A percentile compares a stretch with the other conserved stretches of the same genome.
Evolutionary conservation across 2,113 vertebrate species (phyloP).

Genomic region (Pseudois nayaur): DNA sequence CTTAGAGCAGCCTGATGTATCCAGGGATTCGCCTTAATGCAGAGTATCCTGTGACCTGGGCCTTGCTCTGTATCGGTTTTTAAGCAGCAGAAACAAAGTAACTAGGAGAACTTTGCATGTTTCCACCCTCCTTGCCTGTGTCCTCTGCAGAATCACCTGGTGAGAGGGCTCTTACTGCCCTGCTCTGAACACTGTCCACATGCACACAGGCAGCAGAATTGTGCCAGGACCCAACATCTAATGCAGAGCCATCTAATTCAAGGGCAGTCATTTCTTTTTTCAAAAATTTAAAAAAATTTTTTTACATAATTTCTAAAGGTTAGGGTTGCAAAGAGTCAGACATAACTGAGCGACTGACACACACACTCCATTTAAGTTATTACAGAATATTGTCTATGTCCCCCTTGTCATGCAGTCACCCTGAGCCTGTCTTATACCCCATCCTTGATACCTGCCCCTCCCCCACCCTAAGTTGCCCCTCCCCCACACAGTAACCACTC

Average conservation of each 20-base stretch:
- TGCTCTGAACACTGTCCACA: not conserved
- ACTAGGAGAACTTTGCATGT: too few relatives aligned
- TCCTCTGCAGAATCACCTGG: not conserved
- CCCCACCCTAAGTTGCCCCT: not conserved
- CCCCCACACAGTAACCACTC: rapidly evolving
- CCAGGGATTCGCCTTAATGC: not conserved
- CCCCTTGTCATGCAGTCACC: not conserved
- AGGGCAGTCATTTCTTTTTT: not conserved
- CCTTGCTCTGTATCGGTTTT: not conserved
- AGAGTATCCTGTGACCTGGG: not conserved
- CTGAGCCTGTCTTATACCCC: not conserved
- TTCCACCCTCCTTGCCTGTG: not conserved
- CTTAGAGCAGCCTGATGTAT: not conserved
- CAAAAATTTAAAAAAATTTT: not conserved
- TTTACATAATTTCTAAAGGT: not conserved
- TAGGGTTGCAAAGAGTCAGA: not conserved
- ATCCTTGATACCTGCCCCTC: not conserved
- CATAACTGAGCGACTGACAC: not conserved
- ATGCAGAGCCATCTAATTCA: not conserved
- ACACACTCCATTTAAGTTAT: not conserved
- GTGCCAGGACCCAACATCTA: not conserved
- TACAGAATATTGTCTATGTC: not conserved
- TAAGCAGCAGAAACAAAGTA: not conserved
- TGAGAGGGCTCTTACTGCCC: not conserved
- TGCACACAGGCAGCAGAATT: not conserved